These are phyloP conservation scores for Sminthurides aquaticus DNA, from an alignment of 2,888 invertebrate genomes.

Conservation along the genomic window DNA sequence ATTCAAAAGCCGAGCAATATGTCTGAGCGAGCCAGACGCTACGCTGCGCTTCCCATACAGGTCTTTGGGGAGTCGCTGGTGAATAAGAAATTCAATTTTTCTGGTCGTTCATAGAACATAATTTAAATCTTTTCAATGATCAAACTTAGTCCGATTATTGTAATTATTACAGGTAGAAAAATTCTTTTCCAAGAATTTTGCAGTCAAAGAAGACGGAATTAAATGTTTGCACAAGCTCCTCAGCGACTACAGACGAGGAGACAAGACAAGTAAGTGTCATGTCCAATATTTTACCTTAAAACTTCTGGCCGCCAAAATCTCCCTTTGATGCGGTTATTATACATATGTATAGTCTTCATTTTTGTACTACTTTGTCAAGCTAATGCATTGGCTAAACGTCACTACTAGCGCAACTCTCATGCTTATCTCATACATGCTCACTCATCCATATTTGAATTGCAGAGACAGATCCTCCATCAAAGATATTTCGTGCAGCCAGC, in stretches of 20 bases:
- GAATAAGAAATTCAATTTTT: slow-evolving; percentile 41
- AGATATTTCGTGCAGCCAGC: slow-evolving; percentile 60
- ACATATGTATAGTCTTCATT: too few relatives aligned
- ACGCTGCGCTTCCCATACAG: slow-evolving; percentile 81
- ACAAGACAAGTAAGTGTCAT: slow-evolving; percentile 35
- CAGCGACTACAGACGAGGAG: slow-evolving; percentile 44
- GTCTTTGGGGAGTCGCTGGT: slow-evolving; percentile 85
- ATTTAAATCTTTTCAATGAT: neutral
- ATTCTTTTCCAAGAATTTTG: slow-evolving; percentile 81
- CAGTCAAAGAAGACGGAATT: slow-evolving; percentile 83
- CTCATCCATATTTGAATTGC: too few relatives aligned
- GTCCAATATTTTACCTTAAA: neutral
- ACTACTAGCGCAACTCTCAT: too few relatives aligned
- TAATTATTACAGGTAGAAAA: slow-evolving; percentile 63
- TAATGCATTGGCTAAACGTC: neutral
- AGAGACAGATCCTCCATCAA: slow-evolving; percentile 41
- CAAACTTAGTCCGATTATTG: neutral
- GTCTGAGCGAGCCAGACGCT: slow-evolving; percentile 43
- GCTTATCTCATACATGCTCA: too few relatives aligned
- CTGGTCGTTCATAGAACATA: neutral
- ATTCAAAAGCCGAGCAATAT: slow-evolving; percentile 38
- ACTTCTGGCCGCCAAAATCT: too few relatives aligned
- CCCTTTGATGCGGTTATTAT: too few relatives aligned
- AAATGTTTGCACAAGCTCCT: slow-evolving; percentile 58
- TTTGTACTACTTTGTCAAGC: too few relatives aligned